Conservation (phyloP, 2,888 invertebrate genomes). For the Eupithecia centaureata region DNA sequence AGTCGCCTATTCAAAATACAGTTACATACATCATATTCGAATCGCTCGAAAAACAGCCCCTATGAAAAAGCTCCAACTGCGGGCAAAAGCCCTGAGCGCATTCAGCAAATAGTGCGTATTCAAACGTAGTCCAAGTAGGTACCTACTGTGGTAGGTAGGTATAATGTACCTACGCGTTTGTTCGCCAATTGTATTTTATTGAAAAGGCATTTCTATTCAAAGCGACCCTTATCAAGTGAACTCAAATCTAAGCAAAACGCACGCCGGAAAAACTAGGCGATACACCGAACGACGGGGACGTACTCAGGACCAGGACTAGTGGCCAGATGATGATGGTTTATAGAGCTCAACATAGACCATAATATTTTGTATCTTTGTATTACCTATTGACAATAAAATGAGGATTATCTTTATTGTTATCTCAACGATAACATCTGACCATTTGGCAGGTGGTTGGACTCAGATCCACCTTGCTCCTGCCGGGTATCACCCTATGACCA, state of each 20-base stretch:
- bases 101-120: constrained; percentile 1
- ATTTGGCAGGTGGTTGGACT: neutral
- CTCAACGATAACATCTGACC: neutral
- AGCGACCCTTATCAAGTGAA: constrained; percentile 36
- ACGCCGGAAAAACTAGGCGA: constrained; percentile 43
- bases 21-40: neutral
- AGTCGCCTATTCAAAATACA: neutral
- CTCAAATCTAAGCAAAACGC: constrained; percentile 46
- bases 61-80: neutral
- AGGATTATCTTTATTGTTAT: too few relatives aligned
- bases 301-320: constrained; percentile 8
- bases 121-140: neutral
- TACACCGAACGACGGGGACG: constrained; percentile 29
- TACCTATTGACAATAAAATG: too few relatives aligned
- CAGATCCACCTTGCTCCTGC: neutral
- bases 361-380: too few relatives aligned
- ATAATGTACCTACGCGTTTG: constrained; percentile 15
- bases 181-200: constrained; percentile 35
- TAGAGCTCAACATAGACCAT: neutral
- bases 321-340: too few relatives aligned
- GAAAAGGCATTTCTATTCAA: constrained; percentile 37
- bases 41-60: neutral
- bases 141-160: neutral
- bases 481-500: neutral
- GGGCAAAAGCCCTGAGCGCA: neutral